Conservation (phyloP, 2,113 vertebrate genomes). For the Phrynocephalus versicolor region DNA sequence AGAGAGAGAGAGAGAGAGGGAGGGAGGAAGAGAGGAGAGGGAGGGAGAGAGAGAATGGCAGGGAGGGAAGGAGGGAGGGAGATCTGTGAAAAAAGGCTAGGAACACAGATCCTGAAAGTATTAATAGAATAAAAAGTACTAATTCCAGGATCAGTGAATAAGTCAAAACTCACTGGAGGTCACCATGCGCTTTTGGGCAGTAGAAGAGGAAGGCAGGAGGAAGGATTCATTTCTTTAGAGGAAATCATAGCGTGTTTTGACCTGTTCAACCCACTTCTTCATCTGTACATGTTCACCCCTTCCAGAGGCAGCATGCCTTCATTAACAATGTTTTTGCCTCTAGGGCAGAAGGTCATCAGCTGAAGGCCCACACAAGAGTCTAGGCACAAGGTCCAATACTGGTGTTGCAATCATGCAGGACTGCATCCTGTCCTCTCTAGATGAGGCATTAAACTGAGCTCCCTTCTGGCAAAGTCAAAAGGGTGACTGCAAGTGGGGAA, state of each 20-base stretch:
- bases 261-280: slow-evolving; percentile 19
- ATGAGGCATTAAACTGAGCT: slow-evolving; percentile 54
- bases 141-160: slow-evolving; percentile 57
- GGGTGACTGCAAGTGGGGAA: slow-evolving; percentile 13
- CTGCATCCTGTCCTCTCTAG: slow-evolving; percentile 40
- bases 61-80: too few relatives aligned
- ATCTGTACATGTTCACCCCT: slow-evolving; percentile 22
- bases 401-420: slow-evolving; percentile 35
- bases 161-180: slow-evolving; percentile 61
- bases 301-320: slow-evolving; percentile 21
- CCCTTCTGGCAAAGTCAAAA: slow-evolving; percentile 66
- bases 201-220: neutral
- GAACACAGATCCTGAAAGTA: slow-evolving; percentile 37
- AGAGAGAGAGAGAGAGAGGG: too few relatives aligned
- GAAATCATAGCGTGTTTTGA: neutral
- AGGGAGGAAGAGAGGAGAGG: too few relatives aligned
- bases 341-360: slow-evolving; percentile 47
- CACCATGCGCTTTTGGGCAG: slow-evolving; percentile 29
- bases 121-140: slow-evolving; percentile 59
- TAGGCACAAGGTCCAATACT: slow-evolving; percentile 40
- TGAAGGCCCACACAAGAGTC: slow-evolving; percentile 58
- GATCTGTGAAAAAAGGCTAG: too few relatives aligned
- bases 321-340: slow-evolving; percentile 45
- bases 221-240: neutral
- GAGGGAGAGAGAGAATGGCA: too few relatives aligned